phyloP scores from a whole-genome alignment of 92 coral and sea anemone genomes.

The Anthopleura xanthogrammica region DNA sequence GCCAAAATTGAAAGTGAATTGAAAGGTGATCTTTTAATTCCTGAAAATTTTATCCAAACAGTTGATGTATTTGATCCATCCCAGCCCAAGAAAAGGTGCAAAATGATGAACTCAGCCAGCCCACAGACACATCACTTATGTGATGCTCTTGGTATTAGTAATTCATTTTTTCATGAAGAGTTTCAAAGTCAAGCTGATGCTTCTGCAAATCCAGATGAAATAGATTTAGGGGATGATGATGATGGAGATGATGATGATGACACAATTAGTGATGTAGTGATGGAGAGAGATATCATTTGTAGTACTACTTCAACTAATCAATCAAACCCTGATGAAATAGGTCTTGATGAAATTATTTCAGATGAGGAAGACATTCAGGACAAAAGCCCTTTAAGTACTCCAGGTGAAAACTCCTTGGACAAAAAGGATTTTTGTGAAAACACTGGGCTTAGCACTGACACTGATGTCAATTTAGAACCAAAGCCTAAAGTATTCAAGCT shows the following conservation, averaged over 20 bases:
- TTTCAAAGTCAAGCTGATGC: slow-evolving; percentile 25
- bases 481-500: slow-evolving; percentile 70
- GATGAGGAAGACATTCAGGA: slow-evolving; percentile 19
- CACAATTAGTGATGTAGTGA: neutral
- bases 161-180: slow-evolving; percentile 53
- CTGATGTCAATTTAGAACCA: slow-evolving; percentile 50
- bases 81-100: slow-evolving; percentile 51
- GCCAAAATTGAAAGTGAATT: slow-evolving; percentile 54
- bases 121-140: slow-evolving; percentile 89
- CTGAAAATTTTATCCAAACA: slow-evolving; percentile 73
- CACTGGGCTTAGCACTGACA: neutral
- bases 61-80: slow-evolving; percentile 65
- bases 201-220: slow-evolving; percentile 84
- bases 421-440: neutral
- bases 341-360: slow-evolving; percentile 15
- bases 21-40: slow-evolving; percentile 55
- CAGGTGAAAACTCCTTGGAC: neutral
- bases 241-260: slow-evolving; percentile 24
- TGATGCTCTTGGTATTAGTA: slow-evolving; percentile 66
- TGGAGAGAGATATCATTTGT: neutral
- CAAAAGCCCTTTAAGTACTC: neutral
- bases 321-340: slow-evolving; percentile 65
- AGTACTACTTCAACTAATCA: neutral
- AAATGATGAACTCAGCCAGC: slow-evolving; percentile 40
- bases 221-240: slow-evolving; percentile 69